A percentile compares a stretch with the other conserved stretches of the same genome.
phyloP scores from a whole-genome alignment of 2,797 vertebrate genomes.

The Clarias platycephalus region DNA sequence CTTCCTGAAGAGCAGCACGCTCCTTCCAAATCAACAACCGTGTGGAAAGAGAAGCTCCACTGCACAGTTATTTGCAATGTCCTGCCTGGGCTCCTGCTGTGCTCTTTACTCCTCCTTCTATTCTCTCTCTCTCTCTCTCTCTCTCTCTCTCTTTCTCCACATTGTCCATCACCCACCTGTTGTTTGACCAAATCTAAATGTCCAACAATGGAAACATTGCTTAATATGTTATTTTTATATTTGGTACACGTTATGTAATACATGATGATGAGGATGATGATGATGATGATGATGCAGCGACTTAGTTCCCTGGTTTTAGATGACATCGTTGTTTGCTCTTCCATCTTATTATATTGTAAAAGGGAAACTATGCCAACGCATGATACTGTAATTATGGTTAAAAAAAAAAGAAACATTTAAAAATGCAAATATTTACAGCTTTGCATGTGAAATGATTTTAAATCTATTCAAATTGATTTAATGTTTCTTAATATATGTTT shows the following conservation, averaged over 20 bases:
- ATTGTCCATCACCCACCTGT: constrained; percentile 6
- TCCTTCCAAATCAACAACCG: constrained; percentile 49
- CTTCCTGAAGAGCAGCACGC: constrained; percentile 53
- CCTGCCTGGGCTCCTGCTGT: constrained; percentile 2
- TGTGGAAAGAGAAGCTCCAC: constrained; percentile 17
- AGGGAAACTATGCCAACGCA: neutral
- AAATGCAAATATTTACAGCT: neutral
- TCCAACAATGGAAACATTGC: neutral
- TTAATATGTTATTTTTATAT: neutral
- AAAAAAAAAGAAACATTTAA: too few species aligned
- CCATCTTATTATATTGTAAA: neutral
- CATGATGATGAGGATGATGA: neutral
- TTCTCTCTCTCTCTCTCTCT: neutral
- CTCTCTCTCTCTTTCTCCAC: neutral
- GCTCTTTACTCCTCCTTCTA: neutral
- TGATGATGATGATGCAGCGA: too few species aligned
- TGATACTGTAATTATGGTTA: too few species aligned
- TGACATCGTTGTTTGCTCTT: neutral
- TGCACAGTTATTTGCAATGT: neutral
- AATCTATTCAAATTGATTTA: neutral
- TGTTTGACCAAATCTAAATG: constrained; percentile 1
- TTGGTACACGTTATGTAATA: neutral
- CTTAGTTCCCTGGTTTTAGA: neutral
- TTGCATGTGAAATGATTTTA: neutral
- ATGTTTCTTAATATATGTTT: neutral